phyloP scores from a whole-genome alignment of 2,797 vertebrate genomes.

The Garrulus glandarius region DNA sequence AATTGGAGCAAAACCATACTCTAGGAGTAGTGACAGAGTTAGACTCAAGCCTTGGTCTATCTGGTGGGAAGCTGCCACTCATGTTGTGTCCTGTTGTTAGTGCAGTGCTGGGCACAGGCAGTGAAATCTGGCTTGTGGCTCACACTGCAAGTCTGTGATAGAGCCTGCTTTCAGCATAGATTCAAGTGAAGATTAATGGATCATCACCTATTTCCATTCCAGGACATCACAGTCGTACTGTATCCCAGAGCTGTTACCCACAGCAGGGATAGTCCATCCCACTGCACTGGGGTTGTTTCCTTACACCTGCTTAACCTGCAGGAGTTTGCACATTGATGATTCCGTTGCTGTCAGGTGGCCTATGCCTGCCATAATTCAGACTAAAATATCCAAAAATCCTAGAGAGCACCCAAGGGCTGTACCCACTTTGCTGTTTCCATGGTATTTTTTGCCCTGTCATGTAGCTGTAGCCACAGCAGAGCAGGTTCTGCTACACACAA shows the following conservation, averaged over 20 bases:
- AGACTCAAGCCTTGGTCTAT: not conserved
- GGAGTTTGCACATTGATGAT: not conserved
- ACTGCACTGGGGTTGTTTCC: not conserved
- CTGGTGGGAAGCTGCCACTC: not conserved
- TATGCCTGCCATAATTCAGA: not conserved
- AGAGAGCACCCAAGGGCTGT: not conserved
- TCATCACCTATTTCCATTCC: not conserved
- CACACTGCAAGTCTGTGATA: accelerated
- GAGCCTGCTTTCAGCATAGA: not conserved
- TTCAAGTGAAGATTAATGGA: not conserved
- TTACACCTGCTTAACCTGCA: not conserved
- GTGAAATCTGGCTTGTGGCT: not conserved
- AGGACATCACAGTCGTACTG: not conserved
- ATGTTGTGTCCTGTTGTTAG: too few species aligned
- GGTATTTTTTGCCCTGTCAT: not conserved
- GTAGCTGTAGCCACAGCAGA: not conserved
- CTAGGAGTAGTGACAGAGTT: not conserved
- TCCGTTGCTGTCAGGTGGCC: not conserved
- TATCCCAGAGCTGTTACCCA: not conserved
- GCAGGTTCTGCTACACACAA: not conserved
- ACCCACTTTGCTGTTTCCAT: not conserved
- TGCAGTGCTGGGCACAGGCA: not conserved
- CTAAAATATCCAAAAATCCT: not conserved
- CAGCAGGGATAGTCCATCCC: not conserved
- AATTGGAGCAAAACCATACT: not conserved